phyloP scores from a whole-genome alignment of 1,140 invertebrate genomes.

The Pissodes strobi region DNA sequence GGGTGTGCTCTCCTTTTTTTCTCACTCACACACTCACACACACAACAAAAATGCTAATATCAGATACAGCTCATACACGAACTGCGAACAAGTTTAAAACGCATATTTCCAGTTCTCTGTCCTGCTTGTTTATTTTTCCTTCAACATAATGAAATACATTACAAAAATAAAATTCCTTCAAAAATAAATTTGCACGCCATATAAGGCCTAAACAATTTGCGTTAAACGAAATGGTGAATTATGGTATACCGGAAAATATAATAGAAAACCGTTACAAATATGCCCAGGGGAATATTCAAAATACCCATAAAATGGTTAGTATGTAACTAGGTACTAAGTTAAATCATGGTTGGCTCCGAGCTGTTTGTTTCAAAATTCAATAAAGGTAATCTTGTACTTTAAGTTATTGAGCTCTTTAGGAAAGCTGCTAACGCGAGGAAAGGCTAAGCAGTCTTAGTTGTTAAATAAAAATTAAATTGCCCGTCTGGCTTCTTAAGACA shows the following conservation, averaged over 20 bases:
- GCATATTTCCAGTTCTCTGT: too few relatives aligned
- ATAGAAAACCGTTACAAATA: conserved; percentile 21
- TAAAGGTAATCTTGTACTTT: conserved; percentile 4
- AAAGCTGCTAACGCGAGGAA: neutral
- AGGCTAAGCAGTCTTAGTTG: too few relatives aligned
- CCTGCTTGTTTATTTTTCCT: too few relatives aligned
- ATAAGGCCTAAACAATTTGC: neutral
- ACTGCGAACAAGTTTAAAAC: too few relatives aligned
- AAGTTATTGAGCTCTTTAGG: neutral
- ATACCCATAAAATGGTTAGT: conserved; percentile 24
- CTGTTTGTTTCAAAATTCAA: conserved; percentile 25
- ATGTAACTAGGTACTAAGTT: conserved; percentile 28
- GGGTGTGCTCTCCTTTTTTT: too few relatives aligned
- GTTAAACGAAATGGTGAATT: conserved; percentile 11
- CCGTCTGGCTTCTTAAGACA: too few relatives aligned
- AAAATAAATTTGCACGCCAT: neutral
- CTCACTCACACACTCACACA: too few relatives aligned
- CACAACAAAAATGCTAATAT: too few relatives aligned
- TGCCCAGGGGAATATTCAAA: conserved; percentile 18
- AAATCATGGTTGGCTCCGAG: conserved; percentile 8
- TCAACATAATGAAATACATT: too few relatives aligned
- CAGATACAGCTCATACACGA: too few relatives aligned
- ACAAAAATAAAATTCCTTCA: too few relatives aligned
- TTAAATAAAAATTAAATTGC: too few relatives aligned
- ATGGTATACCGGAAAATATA: conserved; percentile 25